Percentiles rank a stretch among this genome's conserved stretches.
Conservation (phyloP, 2,797 vertebrate species). For the Ceryle rudis region DNA sequence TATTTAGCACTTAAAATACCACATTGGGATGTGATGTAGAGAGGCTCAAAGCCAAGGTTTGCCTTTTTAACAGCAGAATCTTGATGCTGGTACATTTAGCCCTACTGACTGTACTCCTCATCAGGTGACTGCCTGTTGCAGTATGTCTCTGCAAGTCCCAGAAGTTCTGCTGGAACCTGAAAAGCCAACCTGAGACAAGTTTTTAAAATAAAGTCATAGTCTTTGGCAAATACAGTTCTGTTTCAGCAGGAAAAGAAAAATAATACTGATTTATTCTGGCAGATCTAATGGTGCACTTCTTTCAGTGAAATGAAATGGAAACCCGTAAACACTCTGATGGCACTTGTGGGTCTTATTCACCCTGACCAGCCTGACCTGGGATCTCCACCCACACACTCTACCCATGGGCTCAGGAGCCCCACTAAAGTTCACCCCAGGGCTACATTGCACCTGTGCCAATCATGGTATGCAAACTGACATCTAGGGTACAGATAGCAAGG, state of each 20-base stretch:
- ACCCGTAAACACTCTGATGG: background rate
- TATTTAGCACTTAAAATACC: background rate
- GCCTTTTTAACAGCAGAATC: background rate
- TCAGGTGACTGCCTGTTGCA: background rate
- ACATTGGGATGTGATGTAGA: background rate
- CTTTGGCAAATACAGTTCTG: background rate
- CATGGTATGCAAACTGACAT: background rate
- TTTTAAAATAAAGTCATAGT: background rate
- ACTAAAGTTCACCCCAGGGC: background rate
- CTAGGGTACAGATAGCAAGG: background rate
- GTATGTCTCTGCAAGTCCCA: background rate
- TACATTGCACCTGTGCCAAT: background rate
- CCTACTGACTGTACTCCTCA: background rate
- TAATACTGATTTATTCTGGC: background rate
- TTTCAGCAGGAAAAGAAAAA: background rate
- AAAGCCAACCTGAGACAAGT: background rate
- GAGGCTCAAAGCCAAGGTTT: background rate
- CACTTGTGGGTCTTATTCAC: background rate
- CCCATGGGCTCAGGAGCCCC: background rate
- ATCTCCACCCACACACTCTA: background rate
- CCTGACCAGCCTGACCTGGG: background rate
- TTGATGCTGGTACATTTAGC: background rate
- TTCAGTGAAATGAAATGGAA: background rate
- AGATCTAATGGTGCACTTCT: background rate
- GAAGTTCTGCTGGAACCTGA: background rate